phyloP scores from a whole-genome alignment of 1,140 invertebrate genomes.

The Drosophila melanica region DNA sequence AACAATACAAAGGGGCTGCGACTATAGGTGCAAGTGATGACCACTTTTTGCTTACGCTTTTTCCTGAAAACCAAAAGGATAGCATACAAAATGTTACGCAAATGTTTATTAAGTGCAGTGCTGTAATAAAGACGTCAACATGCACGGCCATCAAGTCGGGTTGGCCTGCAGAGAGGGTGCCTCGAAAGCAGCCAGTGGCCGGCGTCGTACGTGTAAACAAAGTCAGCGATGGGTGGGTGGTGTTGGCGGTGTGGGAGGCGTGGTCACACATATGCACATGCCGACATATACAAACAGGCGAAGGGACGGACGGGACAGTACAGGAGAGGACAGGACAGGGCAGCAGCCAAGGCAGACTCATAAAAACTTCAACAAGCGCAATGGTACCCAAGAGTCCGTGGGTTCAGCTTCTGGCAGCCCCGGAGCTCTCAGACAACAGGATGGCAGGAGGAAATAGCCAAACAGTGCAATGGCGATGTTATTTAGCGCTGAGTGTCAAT shows the following conservation, averaged over 20 bases:
- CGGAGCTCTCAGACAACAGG: conserved; percentile 48
- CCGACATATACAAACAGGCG: conserved; percentile 25
- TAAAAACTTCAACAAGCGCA: conserved; percentile 80
- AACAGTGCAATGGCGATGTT: conserved; percentile 21
- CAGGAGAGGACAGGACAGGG: not conserved
- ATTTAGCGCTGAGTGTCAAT: conserved; percentile 33
- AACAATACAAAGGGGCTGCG: conserved; percentile 27
- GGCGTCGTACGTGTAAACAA: conserved; percentile 71
- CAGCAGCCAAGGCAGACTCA: conserved; percentile 62
- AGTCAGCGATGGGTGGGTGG: conserved; percentile 47
- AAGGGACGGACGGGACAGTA: not conserved
- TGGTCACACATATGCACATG: conserved; percentile 33
- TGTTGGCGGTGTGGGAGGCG: not conserved
- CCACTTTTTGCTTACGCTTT: conserved; percentile 10
- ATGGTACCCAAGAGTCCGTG: conserved; percentile 76
- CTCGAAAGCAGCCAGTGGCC: conserved; percentile 20
- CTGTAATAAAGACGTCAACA: conserved; percentile 77
- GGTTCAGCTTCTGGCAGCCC: conserved; percentile 54
- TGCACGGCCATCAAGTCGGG: conserved; percentile 29
- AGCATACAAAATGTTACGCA: conserved; percentile 66
- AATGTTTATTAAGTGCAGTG: conserved; percentile 79
- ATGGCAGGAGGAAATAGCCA: not conserved
- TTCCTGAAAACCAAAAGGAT: conserved; percentile 9
- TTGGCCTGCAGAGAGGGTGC: conserved; percentile 1
- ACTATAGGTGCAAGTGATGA: conserved; percentile 63